phyloP scores from a whole-genome alignment of 2,888 invertebrate species.

The Drosophila parthenogenetica region DNA sequence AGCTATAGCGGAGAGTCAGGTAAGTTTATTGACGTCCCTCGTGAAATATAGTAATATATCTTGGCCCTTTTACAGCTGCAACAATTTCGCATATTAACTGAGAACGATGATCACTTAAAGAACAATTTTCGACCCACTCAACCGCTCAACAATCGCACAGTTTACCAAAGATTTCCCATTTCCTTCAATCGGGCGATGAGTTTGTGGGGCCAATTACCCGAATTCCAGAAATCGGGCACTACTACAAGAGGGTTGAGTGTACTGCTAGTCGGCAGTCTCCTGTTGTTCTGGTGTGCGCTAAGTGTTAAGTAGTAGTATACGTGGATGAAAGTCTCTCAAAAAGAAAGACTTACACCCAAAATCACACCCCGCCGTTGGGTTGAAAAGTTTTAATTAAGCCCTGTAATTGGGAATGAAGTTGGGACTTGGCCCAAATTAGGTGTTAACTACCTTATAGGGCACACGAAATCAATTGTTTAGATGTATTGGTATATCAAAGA shows the following conservation, averaged over 20 bases:
- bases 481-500: neutral
- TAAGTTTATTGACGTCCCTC: slow-evolving; percentile 70
- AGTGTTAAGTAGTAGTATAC: slow-evolving; percentile 51
- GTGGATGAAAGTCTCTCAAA: slow-evolving; percentile 26
- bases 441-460: slow-evolving; percentile 1
- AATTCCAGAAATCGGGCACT: neutral
- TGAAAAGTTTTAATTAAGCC: slow-evolving; percentile 68
- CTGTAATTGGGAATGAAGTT: slow-evolving; percentile 31
- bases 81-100: slow-evolving; percentile 89
- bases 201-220: slow-evolving; percentile 15
- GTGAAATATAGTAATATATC: neutral
- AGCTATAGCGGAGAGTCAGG: slow-evolving; percentile 89
- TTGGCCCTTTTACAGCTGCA: slow-evolving; percentile 87
- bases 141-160: slow-evolving; percentile 89
- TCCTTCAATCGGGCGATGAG: neutral
- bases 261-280: slow-evolving; percentile 24
- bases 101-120: slow-evolving; percentile 88
- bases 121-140: slow-evolving; percentile 94
- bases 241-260: neutral
- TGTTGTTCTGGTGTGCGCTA: slow-evolving; percentile 30
- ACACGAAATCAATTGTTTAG: slow-evolving; percentile 12
- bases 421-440: slow-evolving; percentile 16
- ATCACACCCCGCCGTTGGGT: neutral
- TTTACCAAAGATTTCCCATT: slow-evolving; percentile 81
- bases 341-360: no score